These are phyloP conservation scores for Amazona vittata DNA, from an alignment of 2,113 vertebrate genomes.

Conservation along the genomic window DNA sequence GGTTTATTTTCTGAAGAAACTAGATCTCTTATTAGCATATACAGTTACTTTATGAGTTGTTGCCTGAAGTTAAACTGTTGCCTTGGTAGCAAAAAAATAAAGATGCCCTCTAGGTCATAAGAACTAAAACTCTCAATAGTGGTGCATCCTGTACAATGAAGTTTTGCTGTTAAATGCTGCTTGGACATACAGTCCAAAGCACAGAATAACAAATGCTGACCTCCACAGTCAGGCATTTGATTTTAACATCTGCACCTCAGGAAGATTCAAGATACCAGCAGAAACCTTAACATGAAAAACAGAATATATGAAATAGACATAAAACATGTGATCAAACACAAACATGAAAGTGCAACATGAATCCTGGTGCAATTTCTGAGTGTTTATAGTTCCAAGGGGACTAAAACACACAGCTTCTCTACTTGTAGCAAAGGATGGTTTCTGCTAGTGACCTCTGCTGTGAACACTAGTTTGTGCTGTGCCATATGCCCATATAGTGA, in stretches of 20 bases:
- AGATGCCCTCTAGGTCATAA: slow-evolving; percentile 4
- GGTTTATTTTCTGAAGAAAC: slow-evolving; percentile 32
- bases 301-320: not conserved
- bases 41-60: not conserved
- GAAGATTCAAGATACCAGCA: not conserved
- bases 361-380: not conserved
- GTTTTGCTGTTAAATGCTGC: not conserved
- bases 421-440: not conserved
- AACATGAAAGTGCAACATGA: not conserved
- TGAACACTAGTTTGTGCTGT: not conserved
- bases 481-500: not conserved
- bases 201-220: not conserved
- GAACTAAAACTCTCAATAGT: not conserved
- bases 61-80: slow-evolving; percentile 47
- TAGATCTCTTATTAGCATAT: slow-evolving; percentile 58
- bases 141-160: not conserved
- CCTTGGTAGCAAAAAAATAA: slow-evolving; percentile 13
- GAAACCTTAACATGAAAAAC: not conserved
- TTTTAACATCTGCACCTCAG: not conserved
- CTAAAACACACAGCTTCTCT: not conserved
- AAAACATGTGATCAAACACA: not conserved
- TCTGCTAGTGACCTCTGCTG: not conserved
- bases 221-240: not conserved
- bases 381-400: not conserved
- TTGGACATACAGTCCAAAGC: not conserved